These are phyloP conservation scores for Trissoscelio sp. DNA, from an alignment of 2,888 invertebrate genomes.

Conservation along the genomic window DNA sequence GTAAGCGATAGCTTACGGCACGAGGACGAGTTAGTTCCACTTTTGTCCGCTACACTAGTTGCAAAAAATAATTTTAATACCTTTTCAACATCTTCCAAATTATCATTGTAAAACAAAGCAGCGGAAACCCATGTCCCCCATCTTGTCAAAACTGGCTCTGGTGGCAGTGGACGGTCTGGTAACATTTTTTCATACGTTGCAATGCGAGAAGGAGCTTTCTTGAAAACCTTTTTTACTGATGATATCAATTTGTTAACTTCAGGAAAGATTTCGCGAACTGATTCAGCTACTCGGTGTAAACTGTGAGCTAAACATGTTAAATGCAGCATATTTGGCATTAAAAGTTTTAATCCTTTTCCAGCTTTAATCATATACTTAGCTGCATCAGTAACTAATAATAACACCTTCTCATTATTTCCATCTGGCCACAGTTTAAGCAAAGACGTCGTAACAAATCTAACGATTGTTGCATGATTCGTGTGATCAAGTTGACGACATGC, in stretches of 20 bases:
- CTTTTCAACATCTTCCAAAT: conserved; percentile 30
- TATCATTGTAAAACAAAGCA: conserved; percentile 37
- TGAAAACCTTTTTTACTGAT: conserved; percentile 72
- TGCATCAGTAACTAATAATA: conserved; percentile 69
- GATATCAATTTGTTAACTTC: conserved; percentile 71
- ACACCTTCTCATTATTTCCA: conserved; percentile 31
- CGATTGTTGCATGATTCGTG: conserved; percentile 21
- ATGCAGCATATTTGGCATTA: conserved; percentile 73
- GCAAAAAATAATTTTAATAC: conserved; percentile 6
- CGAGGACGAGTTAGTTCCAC: no score
- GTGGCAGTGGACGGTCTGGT: conserved; percentile 67
- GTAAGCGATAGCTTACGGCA: not conserved
- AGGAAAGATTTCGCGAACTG: conserved; percentile 64
- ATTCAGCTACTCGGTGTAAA: conserved; percentile 73
- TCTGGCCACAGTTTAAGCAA: conserved; percentile 19
- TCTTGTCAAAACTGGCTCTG: conserved; percentile 72
- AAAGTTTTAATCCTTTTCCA: conserved; percentile 69
- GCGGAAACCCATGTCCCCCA: conserved; percentile 74
- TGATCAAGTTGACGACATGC: conserved; percentile 14
- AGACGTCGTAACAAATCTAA: conserved; percentile 27
- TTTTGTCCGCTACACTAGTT: no score
- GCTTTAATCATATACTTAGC: conserved; percentile 73
- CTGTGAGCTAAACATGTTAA: conserved; percentile 75
- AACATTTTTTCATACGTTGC: conserved; percentile 41
- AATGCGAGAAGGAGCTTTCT: conserved; percentile 66